Evolutionary conservation across 2,113 vertebrate species (phyloP).

Genomic region (Nyctereutes procyonoides): DNA sequence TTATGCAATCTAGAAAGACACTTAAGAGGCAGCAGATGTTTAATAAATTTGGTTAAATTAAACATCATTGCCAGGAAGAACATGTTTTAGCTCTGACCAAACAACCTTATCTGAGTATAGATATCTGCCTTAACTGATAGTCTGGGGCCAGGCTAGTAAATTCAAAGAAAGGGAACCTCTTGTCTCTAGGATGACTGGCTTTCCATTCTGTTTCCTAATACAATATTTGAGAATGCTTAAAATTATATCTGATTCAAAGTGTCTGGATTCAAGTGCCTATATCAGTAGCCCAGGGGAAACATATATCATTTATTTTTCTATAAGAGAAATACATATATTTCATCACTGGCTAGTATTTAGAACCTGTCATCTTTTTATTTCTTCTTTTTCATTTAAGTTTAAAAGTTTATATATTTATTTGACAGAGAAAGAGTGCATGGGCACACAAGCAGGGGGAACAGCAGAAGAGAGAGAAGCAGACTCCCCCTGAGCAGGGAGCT

Average conservation of each 20-base stretch:
- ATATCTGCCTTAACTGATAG: conserved; percentile 6
- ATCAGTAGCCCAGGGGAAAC: background rate
- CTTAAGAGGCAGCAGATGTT: background rate
- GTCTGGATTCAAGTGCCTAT: background rate
- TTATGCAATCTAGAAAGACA: background rate
- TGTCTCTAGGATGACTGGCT: background rate
- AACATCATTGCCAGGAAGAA: background rate
- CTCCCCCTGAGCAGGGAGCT: too few relatives aligned
- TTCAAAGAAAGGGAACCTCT: background rate
- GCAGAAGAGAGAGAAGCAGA: too few relatives aligned
- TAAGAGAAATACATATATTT: background rate
- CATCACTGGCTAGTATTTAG: conserved; percentile 6
- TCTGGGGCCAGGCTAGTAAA: conserved; percentile 50
- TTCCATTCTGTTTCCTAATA: conserved; percentile 34
- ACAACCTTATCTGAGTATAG: conserved; percentile 22
- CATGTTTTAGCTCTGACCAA: conserved; percentile 17
- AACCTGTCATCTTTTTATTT: background rate
- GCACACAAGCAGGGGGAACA: too few relatives aligned
- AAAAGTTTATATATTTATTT: too few relatives aligned
- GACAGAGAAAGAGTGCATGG: too few relatives aligned
- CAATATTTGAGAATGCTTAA: background rate
- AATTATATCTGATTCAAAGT: conserved; percentile 34
- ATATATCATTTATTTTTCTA: conserved; percentile 1
- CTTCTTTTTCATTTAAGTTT: background rate
- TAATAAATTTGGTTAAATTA: conserved; percentile 33